Base-by-base conservation (phyloP, 2,113 vertebrate species). In the Clarias magur region DNA sequence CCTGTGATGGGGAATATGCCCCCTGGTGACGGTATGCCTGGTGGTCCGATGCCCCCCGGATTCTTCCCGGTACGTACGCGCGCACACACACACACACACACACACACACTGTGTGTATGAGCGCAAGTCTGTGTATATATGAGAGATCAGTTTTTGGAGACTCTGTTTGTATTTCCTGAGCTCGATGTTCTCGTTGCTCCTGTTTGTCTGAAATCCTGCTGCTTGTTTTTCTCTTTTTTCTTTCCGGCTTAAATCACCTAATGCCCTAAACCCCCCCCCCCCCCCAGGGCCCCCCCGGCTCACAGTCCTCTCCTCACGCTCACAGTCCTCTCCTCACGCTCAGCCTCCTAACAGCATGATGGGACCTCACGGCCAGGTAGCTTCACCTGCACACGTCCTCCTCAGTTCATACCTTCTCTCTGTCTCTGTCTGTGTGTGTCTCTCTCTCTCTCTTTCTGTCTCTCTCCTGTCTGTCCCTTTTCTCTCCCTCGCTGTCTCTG, bases 341-440 rank as follows among this genome's bases (percentile, higher is more conserved):
- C 97, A 98, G 95, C 96, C 98, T 96, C 98, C 98, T 96, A 99
- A 98, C 97, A 98, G 96, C 97, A 99, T 99, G 98, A 99, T 99
- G 98, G 98, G 98, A 96, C 97, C 98, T 93, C 98, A 99, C 95
- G 97, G 97, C 96, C 98, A 99, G 98, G 98, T 99, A 99, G 97
- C 57, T 12, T 70, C 72, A 27, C 42, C 67, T 89, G 90, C 86
- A 90, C 89, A 89, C 82, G 84, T 90, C 56, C 76, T 89, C 84
- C 85, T 80, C 82, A 42, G 4, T 42, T 42, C 42, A 42, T 42
- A 42, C 5, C 42, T 42, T 42, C 42, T 57, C 67, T 21, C 67
- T 70, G 34, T 57, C 70, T 85, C 30, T 62, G 57, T 53, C 70
- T 75, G 6, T 59, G 3, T 59, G 0, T 83, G 13, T 82, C 65